Evolutionary conservation across 1,140 invertebrate genomes (phyloP).

Genomic region (Stegodyphus dumicola): DNA sequence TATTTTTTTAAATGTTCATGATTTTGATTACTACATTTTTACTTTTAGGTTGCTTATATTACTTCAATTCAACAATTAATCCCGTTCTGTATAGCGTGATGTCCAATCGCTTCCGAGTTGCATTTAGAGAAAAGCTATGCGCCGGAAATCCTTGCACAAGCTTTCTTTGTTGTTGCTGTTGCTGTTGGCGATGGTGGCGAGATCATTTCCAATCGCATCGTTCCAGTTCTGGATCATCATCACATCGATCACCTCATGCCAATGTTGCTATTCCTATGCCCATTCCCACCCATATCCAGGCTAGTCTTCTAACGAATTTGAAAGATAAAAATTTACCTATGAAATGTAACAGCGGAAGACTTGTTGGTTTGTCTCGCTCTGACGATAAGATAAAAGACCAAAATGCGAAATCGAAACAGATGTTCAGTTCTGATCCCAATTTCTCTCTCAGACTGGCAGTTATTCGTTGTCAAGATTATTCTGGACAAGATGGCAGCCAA

Average conservation of each 20-base stretch:
- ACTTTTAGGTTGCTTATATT: constrained; percentile 64
- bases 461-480: no score
- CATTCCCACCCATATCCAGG: not conserved
- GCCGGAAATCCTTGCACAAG: constrained; percentile 4
- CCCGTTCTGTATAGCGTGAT: constrained; percentile 65
- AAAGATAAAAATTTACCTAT: not conserved
- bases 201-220: not conserved
- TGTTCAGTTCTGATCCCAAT: no score
- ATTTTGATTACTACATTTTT: not conserved
- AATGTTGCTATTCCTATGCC: not conserved
- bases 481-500: constrained; percentile 26
- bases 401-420: not conserved
- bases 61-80: constrained; percentile 65
- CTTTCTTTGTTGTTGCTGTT: constrained; percentile 17
- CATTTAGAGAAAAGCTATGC: constrained; percentile 60
- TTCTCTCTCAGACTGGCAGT: no score
- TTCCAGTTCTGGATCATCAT: constrained; percentile 1
- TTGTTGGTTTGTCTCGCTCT: not conserved
- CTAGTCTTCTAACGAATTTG: not conserved
- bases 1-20: no score
- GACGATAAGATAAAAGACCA: constrained; percentile 7
- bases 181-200: not conserved
- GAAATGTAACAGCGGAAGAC: no score
- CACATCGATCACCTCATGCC: not conserved
- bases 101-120: constrained; percentile 65